A percentile compares a stretch with the other conserved stretches of the same genome.
phyloP scores from a whole-genome alignment of 2,113 vertebrate genomes.

The Maccullochella peelii region DNA sequence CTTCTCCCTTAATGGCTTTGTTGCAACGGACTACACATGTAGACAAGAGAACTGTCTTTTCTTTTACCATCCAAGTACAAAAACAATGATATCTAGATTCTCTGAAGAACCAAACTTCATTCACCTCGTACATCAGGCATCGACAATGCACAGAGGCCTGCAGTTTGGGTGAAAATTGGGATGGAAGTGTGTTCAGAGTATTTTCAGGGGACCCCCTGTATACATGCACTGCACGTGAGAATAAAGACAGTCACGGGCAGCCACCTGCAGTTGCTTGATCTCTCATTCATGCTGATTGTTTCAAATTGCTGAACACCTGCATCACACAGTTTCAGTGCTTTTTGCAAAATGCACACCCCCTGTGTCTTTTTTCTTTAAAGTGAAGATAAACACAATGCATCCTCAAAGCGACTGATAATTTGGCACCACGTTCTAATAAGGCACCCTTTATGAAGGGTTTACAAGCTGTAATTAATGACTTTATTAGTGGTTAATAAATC shows the following conservation, averaged over 20 bases:
- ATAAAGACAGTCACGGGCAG: too few relatives aligned
- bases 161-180: neutral
- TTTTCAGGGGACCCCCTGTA: neutral
- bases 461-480: neutral
- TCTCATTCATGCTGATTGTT: constrained; percentile 2
- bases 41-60: neutral
- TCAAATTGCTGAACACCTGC: neutral
- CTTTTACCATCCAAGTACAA: neutral
- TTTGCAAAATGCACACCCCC: neutral
- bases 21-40: neutral
- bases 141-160: neutral
- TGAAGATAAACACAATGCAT: neutral
- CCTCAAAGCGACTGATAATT: neutral
- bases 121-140: neutral
- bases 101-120: neutral
- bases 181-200: neutral
- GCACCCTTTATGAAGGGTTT: neutral
- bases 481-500: neutral
- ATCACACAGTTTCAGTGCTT: neutral
- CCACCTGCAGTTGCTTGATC: neutral
- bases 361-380: too few relatives aligned
- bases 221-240: neutral
- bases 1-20: constrained; percentile 7
- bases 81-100: neutral
- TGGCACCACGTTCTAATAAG: neutral